These are phyloP conservation scores for Lutjanus campechanus DNA, from an alignment of 2,797 vertebrate genomes.

Conservation along the genomic window DNA sequence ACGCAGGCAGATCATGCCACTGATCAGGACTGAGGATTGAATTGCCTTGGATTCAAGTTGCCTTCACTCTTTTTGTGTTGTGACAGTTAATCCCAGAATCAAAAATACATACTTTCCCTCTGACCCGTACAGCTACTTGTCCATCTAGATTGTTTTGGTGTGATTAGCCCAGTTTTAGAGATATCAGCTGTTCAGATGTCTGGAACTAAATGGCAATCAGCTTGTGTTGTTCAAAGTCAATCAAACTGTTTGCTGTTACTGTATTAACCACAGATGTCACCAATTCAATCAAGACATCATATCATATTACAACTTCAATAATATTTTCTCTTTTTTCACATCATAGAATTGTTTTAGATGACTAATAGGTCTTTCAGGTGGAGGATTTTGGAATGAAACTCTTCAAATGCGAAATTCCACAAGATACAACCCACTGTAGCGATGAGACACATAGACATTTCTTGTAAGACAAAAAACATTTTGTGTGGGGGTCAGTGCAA, in stretches of 20 bases:
- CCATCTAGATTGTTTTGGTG: no score
- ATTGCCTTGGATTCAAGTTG: background rate
- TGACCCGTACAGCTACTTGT: no score
- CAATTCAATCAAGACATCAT: no score
- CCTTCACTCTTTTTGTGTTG: background rate
- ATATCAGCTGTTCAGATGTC: no score
- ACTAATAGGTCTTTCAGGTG: background rate
- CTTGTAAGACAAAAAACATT: conserved; percentile 21
- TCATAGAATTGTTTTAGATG: background rate
- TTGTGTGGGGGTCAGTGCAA: background rate
- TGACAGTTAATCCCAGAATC: no score
- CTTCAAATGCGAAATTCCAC: conserved; percentile 7
- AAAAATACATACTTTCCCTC: no score
- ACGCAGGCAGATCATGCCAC: no score
- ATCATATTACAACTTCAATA: background rate
- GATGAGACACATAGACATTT: conserved; percentile 11
- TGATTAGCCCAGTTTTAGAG: no score
- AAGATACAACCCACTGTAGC: conserved; percentile 9
- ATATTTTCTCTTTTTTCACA: background rate
- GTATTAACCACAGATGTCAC: background rate
- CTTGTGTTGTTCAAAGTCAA: background rate
- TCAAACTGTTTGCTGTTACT: background rate
- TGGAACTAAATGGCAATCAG: no score
- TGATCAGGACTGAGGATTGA: no score
- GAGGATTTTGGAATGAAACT: conserved; percentile 59